Percentiles rank a stretch among this genome's conserved stretches.
phyloP scores from a whole-genome alignment of 1,140 invertebrate species.

The Steinernema feltiae region DNA sequence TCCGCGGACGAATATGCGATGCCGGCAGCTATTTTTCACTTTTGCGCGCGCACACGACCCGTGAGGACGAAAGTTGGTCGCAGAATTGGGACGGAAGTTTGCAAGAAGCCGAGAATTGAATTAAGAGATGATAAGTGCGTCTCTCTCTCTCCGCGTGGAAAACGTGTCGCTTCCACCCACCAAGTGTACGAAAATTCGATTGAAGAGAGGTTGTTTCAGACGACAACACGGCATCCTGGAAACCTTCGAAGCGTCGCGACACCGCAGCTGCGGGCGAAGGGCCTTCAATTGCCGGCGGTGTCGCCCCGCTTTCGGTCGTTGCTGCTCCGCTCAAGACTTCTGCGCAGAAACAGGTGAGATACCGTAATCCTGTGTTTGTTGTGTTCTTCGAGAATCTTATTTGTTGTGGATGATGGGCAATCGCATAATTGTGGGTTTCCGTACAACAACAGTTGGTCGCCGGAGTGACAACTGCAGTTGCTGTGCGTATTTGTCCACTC shows the following conservation, averaged over 20 bases:
- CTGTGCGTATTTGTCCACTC: not conserved
- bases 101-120: not conserved
- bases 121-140: slow-evolving; percentile 4
- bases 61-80: not conserved
- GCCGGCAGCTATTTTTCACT: not conserved
- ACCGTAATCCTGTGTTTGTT: not conserved
- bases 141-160: no score
- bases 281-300: not conserved
- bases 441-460: not conserved
- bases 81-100: not conserved
- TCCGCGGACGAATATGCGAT: not conserved
- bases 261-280: not conserved
- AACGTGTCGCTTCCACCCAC: no score
- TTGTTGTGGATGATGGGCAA: no score
- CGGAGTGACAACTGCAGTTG: not conserved
- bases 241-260: slow-evolving; percentile 5
- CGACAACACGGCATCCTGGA: not conserved
- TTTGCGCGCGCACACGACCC: not conserved
- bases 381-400: not conserved
- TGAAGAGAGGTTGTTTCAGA: not conserved
- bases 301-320: not conserved
- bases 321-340: not conserved
- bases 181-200: not conserved
- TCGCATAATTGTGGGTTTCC: not conserved
- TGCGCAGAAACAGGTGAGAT: not conserved